A percentile compares a stretch with the other conserved stretches of the same genome.
Conservation (phyloP, 2,113 vertebrate species). For the Etheostoma spectabile region DNA sequence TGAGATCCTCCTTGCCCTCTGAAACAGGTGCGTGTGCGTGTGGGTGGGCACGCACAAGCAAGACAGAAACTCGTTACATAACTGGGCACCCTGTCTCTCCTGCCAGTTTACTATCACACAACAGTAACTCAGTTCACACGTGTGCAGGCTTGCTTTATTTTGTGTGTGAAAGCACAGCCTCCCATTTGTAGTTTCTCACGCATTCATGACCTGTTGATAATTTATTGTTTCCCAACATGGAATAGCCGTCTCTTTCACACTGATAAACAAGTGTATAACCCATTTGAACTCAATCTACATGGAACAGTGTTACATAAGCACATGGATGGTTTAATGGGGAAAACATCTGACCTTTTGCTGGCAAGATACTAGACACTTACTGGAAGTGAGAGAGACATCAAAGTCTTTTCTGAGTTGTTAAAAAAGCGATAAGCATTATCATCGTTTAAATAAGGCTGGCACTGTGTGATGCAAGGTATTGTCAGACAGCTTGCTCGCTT, state of each 20-base stretch:
- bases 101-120: conserved; percentile 77
- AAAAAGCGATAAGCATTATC: background rate
- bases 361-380: background rate
- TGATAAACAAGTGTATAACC: conserved; percentile 16
- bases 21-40: conserved; percentile 21
- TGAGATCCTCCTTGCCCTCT: conserved; percentile 3
- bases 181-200: conserved; percentile 65
- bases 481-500: background rate
- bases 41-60: background rate
- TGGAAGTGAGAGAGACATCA: conserved; percentile 18
- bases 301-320: conserved; percentile 42
- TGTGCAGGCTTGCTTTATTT: conserved; percentile 55
- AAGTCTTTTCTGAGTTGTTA: conserved; percentile 7
- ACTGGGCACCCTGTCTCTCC: conserved; percentile 59
- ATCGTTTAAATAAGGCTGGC: background rate
- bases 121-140: conserved; percentile 70
- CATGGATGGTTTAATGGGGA: conserved; percentile 10
- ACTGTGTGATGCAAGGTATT: background rate
- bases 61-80: conserved; percentile 72
- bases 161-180: conserved; percentile 56
- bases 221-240: conserved; percentile 47
- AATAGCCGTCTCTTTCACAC: conserved; percentile 33
- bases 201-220: conserved; percentile 52
- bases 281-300: conserved; percentile 30
- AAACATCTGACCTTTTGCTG: conserved; percentile 37